A percentile compares a stretch with the other conserved stretches of the same genome.
Conservation (phyloP, 2,797 vertebrate genomes). For the Phataginus tricuspis region DNA sequence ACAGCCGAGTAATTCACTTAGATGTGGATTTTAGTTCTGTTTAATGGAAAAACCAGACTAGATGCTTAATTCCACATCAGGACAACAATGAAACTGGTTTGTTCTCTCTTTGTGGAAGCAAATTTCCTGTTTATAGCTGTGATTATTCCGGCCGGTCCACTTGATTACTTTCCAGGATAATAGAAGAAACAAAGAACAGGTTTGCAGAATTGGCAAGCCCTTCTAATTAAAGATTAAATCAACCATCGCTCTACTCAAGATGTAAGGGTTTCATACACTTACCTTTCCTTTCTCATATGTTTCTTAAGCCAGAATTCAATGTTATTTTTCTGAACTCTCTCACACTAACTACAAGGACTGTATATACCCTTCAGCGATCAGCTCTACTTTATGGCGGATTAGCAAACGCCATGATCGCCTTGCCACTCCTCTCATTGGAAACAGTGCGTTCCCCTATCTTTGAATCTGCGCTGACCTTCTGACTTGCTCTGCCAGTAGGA, state of each 20-base stretch:
- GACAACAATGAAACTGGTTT: not conserved
- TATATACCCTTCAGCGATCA: not conserved
- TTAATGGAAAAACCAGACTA: slow-evolving; percentile 37
- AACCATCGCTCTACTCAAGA: not conserved
- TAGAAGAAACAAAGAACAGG: not conserved
- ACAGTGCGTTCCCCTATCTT: not conserved
- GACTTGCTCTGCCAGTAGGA: not conserved
- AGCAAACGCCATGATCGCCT: not conserved
- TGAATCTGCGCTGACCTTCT: not conserved
- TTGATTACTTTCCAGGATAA: not conserved
- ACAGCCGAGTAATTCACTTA: slow-evolving; percentile 8
- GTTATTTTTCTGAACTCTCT: not conserved
- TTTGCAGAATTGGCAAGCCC: not conserved
- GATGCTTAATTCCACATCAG: slow-evolving; percentile 24
- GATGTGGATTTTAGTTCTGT: slow-evolving; percentile 41
- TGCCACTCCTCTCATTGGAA: not conserved
- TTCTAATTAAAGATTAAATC: slow-evolving; percentile 57
- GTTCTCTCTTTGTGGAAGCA: not conserved
- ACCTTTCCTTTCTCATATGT: not conserved
- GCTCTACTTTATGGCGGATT: not conserved
- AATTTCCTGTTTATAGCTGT: not conserved
- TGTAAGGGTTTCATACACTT: not conserved
- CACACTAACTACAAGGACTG: not conserved
- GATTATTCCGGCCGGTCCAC: not conserved
- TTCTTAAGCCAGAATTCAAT: not conserved